phyloP scores from a whole-genome alignment of 1,140 invertebrate genomes.

The Caenorhabditis elegans region DNA sequence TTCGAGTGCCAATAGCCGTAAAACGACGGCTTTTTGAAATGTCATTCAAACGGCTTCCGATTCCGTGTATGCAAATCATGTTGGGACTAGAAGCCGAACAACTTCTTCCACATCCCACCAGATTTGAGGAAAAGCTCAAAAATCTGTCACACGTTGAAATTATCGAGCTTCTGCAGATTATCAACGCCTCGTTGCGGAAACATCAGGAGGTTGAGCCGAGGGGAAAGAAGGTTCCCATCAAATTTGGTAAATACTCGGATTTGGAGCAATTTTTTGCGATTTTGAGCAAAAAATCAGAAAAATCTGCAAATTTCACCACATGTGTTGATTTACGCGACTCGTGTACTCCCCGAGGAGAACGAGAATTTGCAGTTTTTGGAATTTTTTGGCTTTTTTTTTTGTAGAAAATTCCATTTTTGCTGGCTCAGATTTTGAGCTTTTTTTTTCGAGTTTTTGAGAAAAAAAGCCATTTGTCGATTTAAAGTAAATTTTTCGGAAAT shows the following conservation, averaged over 20 bases:
- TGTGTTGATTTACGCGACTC: too few species aligned
- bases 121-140: not conserved
- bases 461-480: too few species aligned
- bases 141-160: not conserved
- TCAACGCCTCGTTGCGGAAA: not conserved
- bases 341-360: too few species aligned
- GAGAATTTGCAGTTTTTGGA: too few species aligned
- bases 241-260: not conserved
- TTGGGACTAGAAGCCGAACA: not conserved
- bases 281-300: too few species aligned
- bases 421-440: too few species aligned
- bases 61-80: conserved; percentile 1
- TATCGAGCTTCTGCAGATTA: not conserved
- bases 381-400: too few species aligned
- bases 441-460: too few species aligned
- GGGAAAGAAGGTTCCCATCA: not conserved
- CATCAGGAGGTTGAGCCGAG: not conserved
- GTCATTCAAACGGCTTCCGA: not conserved
- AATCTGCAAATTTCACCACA: too few species aligned
- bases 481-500: too few species aligned
- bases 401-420: too few species aligned
- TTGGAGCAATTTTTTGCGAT: too few species aligned
- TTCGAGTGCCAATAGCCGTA: not conserved
- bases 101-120: not conserved
- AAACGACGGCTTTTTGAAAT: conserved; percentile 6